Conservation (phyloP, 2,888 invertebrate genomes). For the Torymus tubicola region DNA sequence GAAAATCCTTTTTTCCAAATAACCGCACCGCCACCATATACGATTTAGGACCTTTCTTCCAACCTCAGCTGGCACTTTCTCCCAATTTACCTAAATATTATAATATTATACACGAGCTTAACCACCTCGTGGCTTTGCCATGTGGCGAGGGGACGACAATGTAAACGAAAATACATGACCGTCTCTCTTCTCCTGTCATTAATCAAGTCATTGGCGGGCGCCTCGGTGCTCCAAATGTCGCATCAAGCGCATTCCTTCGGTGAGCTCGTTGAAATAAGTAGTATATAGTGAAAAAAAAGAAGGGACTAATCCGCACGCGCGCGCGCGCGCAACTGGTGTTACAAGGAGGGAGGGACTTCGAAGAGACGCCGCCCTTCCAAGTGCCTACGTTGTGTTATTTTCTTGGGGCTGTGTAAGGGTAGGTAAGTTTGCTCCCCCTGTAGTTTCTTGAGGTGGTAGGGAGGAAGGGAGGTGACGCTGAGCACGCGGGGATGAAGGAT, state of each 20-base stretch:
- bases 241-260: neutral
- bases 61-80: neutral
- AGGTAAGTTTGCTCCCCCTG: too few species aligned
- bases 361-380: slow-evolving; percentile 20
- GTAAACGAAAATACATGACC: neutral
- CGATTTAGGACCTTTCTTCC: too few species aligned
- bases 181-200: neutral
- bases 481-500: too few species aligned
- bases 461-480: too few species aligned
- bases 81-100: slow-evolving; percentile 2
- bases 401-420: too few species aligned
- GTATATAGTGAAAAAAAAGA: neutral
- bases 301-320: neutral
- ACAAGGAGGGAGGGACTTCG: neutral
- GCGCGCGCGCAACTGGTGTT: neutral
- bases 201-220: neutral
- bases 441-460: neutral
- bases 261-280: slow-evolving; percentile 1
- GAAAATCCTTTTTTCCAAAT: too few species aligned
- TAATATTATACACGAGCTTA: neutral
- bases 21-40: too few species aligned
- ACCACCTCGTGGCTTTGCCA: neutral
- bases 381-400: neutral
- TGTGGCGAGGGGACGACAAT: neutral
- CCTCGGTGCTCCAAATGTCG: neutral